Conservation (phyloP, 2,113 vertebrate genomes). For the Phylloscopus trochiloides region DNA sequence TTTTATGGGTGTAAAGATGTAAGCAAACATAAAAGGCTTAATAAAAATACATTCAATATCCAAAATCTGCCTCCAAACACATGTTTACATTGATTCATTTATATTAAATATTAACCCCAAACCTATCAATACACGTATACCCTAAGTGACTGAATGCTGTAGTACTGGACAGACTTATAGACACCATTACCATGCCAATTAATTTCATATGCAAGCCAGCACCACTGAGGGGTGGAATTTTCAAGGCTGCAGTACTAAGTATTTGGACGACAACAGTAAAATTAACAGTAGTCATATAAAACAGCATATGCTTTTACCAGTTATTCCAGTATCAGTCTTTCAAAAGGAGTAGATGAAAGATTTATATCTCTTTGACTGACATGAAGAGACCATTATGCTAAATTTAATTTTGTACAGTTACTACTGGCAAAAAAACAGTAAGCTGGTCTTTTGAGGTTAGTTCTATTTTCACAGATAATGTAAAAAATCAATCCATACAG, state of each 20-base stretch:
- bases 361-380: neutral
- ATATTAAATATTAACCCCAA: neutral
- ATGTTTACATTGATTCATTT: neutral
- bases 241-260: neutral
- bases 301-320: neutral
- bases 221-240: neutral
- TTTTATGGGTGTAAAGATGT: accelerated
- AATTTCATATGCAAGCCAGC: neutral
- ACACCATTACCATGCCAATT: neutral
- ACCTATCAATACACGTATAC: neutral
- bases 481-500: neutral
- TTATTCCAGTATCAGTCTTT: neutral
- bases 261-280: neutral
- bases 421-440: neutral
- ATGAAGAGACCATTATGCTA: neutral
- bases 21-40: neutral
- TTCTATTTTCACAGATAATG: neutral
- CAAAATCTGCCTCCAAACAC: neutral
- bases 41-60: neutral
- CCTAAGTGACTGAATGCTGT: neutral
- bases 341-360: neutral
- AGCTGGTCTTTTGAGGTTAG: neutral
- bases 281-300: neutral
- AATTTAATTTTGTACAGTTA: neutral
- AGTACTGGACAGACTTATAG: neutral